These are phyloP conservation scores for Hemithea aestivaria DNA, from an alignment of 2,888 invertebrate species.

Conservation along the genomic window DNA sequence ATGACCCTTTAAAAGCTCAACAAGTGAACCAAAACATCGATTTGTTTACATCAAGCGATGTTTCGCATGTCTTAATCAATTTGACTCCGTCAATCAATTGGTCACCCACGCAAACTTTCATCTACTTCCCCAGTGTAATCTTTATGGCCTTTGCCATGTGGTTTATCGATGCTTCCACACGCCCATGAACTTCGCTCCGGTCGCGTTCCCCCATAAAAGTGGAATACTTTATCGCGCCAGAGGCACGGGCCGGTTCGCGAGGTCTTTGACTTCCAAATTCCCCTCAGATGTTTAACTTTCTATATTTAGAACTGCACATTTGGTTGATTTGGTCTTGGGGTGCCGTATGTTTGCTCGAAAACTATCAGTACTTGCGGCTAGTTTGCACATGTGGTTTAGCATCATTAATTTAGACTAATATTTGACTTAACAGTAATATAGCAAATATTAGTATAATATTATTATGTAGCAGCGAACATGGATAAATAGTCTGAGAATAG, in stretches of 20 bases:
- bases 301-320: slow-evolving; percentile 73
- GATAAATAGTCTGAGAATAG: too few relatives aligned
- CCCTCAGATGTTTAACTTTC: slow-evolving; percentile 55
- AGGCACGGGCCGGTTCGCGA: slow-evolving; percentile 58
- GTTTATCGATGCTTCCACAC: slow-evolving; percentile 21
- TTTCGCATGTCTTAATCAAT: too few relatives aligned
- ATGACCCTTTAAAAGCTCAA: background rate
- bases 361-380: slow-evolving; percentile 32
- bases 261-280: slow-evolving; percentile 73
- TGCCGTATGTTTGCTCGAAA: slow-evolving; percentile 37
- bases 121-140: slow-evolving; percentile 4
- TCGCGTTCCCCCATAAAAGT: slow-evolving; percentile 43
- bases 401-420: background rate
- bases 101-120: background rate
- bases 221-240: slow-evolving; percentile 42
- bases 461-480: too few relatives aligned
- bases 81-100: background rate
- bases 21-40: too few relatives aligned
- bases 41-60: too few relatives aligned
- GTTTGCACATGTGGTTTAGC: slow-evolving; percentile 11
- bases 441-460: too few relatives aligned
- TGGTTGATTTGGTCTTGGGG: slow-evolving; percentile 48
- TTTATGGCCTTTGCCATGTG: slow-evolving; percentile 13
- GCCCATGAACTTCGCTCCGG: slow-evolving; percentile 54
- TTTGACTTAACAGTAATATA: too few relatives aligned